Percentiles rank a stretch among this genome's conserved stretches.
Evolutionary conservation across 2,888 invertebrate species (phyloP).

Genomic region (Ryuthela nishihirai): DNA sequence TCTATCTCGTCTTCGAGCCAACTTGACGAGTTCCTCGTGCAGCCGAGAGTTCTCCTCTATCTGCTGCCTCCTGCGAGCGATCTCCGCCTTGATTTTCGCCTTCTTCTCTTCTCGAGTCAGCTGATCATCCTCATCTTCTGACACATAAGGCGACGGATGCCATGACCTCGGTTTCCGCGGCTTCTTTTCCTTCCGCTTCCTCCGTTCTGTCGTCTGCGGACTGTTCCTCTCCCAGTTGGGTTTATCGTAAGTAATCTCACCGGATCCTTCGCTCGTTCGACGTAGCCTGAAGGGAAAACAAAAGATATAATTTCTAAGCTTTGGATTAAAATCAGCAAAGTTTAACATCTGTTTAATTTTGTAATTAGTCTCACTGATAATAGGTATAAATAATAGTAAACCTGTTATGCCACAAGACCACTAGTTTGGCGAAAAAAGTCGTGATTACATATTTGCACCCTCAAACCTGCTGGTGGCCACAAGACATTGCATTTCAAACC

Average conservation of each 20-base stretch:
- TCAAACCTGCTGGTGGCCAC: too few species aligned
- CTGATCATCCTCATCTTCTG: conserved; percentile 56
- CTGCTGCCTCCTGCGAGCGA: conserved; percentile 59
- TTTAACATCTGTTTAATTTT: too few species aligned
- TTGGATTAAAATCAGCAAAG: too few species aligned
- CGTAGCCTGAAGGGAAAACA: conserved; percentile 9
- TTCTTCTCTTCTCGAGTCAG: conserved; percentile 59
- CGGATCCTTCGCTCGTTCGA: conserved; percentile 20
- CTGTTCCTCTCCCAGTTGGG: conserved; percentile 15
- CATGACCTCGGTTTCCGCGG: conserved; percentile 52
- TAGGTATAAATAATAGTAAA: too few species aligned
- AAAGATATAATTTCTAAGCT: too few species aligned
- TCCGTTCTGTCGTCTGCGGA: conserved; percentile 27
- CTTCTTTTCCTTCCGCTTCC: conserved; percentile 34
- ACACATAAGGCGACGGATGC: conserved; percentile 56
- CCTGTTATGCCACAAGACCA: too few species aligned
- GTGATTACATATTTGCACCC: too few species aligned
- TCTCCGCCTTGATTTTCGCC: conserved; percentile 60
- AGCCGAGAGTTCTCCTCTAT: conserved; percentile 59
- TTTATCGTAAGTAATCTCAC: conserved; percentile 22
- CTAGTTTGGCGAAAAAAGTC: too few species aligned
- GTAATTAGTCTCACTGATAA: too few species aligned
- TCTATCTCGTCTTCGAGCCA: conserved; percentile 39
- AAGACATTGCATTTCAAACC: too few species aligned
- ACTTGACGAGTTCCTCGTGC: conserved; percentile 55